These are phyloP conservation scores for Aix galericulata DNA, from an alignment of 2,113 vertebrate species.

Conservation along the genomic window DNA sequence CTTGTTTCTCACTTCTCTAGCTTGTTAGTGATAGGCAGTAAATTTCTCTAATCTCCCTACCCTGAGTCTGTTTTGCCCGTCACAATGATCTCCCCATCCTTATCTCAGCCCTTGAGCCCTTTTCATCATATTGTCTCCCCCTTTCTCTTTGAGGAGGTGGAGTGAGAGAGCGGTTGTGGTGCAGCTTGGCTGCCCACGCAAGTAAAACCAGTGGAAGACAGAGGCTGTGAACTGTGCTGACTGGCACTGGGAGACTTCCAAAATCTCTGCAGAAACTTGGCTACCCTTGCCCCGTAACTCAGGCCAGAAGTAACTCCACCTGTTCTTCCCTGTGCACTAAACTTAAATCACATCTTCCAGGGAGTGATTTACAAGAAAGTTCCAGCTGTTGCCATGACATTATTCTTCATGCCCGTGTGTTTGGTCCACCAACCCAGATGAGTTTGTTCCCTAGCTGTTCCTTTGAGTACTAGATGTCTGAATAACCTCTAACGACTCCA, in stretches of 20 bases:
- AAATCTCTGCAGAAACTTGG: background rate
- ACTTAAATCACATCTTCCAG: background rate
- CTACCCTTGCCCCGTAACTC: accelerated
- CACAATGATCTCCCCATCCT: too few relatives aligned
- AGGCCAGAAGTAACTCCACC: background rate
- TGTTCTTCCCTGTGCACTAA: background rate
- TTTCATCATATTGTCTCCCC: too few relatives aligned
- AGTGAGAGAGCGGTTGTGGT: too few relatives aligned
- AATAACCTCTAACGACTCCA: background rate
- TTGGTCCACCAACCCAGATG: background rate
- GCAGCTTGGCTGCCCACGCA: too few relatives aligned
- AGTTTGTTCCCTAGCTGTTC: background rate
- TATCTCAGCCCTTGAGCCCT: too few relatives aligned
- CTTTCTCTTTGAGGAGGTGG: too few relatives aligned
- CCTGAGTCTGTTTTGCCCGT: too few relatives aligned
- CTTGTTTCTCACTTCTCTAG: too few relatives aligned
- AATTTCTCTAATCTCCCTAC: too few relatives aligned
- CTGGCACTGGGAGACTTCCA: background rate
- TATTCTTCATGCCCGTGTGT: background rate
- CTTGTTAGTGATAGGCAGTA: too few relatives aligned
- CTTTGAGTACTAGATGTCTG: background rate
- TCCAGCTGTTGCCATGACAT: background rate
- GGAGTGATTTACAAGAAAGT: background rate
- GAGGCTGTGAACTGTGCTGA: background rate
- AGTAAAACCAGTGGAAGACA: background rate